phyloP scores from a whole-genome alignment of 2,797 vertebrate species.

The Lophotriccus pileatus region DNA sequence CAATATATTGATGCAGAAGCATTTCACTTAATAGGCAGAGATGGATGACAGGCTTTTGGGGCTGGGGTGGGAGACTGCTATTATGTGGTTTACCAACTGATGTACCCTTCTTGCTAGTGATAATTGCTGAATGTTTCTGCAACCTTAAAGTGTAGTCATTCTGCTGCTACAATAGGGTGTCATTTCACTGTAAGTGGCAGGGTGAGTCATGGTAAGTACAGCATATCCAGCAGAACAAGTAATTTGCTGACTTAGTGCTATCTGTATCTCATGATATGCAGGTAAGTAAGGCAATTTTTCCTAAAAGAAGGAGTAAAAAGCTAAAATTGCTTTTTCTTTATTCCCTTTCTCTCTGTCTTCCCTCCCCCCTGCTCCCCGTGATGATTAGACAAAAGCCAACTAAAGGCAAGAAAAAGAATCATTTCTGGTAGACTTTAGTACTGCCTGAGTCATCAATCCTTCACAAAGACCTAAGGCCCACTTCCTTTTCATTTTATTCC shows the following conservation, averaged over 20 bases:
- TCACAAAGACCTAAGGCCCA: slow-evolving; percentile 32
- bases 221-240: neutral
- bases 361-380: fast-evolving
- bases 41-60: neutral
- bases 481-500: slow-evolving; percentile 52
- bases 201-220: slow-evolving; percentile 22
- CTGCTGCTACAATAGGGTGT: neutral
- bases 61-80: neutral
- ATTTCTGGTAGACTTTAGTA: slow-evolving; percentile 29
- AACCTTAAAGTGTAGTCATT: neutral
- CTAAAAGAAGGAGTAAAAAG: slow-evolving; percentile 20
- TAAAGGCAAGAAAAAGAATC: slow-evolving; percentile 10
- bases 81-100: neutral
- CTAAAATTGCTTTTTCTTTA: slow-evolving; percentile 24
- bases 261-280: slow-evolving; percentile 12
- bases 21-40: neutral
- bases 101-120: neutral
- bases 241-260: slow-evolving; percentile 51
- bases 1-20: neutral
- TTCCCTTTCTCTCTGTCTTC: neutral
- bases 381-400: slow-evolving; percentile 36
- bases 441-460: slow-evolving; percentile 44
- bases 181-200: slow-evolving; percentile 21
- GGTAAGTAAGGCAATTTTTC: slow-evolving; percentile 30
- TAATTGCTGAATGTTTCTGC: slow-evolving; percentile 41